Base-by-base conservation (phyloP, 2,888 invertebrate genomes). In the Mystacides longicornis region DNA sequence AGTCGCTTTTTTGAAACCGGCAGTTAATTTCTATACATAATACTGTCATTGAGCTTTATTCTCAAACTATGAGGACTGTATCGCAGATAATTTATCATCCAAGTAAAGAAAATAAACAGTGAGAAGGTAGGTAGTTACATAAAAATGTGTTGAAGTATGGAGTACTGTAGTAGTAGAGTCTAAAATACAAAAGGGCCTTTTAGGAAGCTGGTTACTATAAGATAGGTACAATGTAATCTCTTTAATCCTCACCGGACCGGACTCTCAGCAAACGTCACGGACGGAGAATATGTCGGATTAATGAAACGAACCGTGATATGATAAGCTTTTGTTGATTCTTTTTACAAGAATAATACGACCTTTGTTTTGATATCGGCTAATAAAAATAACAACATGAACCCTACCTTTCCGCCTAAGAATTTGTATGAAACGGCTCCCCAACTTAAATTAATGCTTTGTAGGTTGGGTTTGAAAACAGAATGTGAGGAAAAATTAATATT, bases 231-330 rank as follows among this genome's bases (percentile, higher is more conserved):
- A 21, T 46, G 23, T 48, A 23, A 48, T 48, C 48, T 23, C 23
- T 3, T 16, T 48, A 48, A 48, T 48, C 48, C 23, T 19, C 20
- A 21, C 20, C 46, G 46, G 19, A 46, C 48, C 48, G 48, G 48
- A 48, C 48, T 48, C 48, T 48, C 48, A 23, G 48, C 48, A 48
- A 22, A 48, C 23, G 48, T 48, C 48, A 48, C 48, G 23, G 11
- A 16, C 48, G 4, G 21, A 48, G 23, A 48, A 23, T 48, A 21
- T 48, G 48, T 22, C 16, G 48, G 48, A 48, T 48, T 48, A 48
- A 23, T 19, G 46, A 46, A 46, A 21, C 46, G 46, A 46, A 46
- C 20, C 19, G 46, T 46, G 46, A 46, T 46, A 46, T 16, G 46
- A 46, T 46, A 46, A 46, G 46, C 46, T 46, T 46, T 46, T 46